A percentile compares a stretch with the other conserved stretches of the same genome.
Evolutionary conservation across 2,113 vertebrate genomes (phyloP).

Genomic region (Tautogolabrus adspersus): DNA sequence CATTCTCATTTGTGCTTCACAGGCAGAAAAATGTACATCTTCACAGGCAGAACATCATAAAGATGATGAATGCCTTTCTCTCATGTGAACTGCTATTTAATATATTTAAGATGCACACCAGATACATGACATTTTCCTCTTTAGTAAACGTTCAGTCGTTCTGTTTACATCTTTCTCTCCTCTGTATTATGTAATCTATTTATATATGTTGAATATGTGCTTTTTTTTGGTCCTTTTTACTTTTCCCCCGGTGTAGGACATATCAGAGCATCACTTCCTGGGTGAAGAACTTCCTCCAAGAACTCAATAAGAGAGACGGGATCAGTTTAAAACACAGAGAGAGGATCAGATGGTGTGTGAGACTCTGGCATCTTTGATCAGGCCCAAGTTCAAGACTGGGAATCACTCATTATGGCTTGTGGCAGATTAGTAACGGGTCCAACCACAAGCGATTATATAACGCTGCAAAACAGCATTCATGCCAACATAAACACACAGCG

Average conservation of each 20-base stretch:
- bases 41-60: conserved; percentile 22
- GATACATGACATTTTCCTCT: not conserved
- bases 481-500: conserved; percentile 72
- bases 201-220: not conserved
- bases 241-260: not conserved
- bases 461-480: conserved; percentile 60
- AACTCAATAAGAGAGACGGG: conserved; percentile 26
- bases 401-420: conserved; percentile 79
- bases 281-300: conserved; percentile 32
- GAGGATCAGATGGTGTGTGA: conserved; percentile 58
- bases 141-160: conserved; percentile 1
- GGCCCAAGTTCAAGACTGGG: conserved; percentile 72
- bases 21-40: conserved; percentile 49
- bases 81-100: conserved; percentile 1
- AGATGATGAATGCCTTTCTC: conserved; percentile 7
- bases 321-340: conserved; percentile 48
- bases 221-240: not conserved
- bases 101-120: not conserved
- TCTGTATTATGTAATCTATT: conserved; percentile 15
- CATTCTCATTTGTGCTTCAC: conserved; percentile 76
- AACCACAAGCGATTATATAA: conserved; percentile 76
- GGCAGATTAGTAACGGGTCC: conserved; percentile 76
- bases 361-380: conserved; percentile 70
- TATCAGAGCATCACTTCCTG: not conserved
- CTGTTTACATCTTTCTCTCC: not conserved